Base-by-base conservation (phyloP, 2,113 vertebrate species). In the Tachysurus fulvidraco region DNA sequence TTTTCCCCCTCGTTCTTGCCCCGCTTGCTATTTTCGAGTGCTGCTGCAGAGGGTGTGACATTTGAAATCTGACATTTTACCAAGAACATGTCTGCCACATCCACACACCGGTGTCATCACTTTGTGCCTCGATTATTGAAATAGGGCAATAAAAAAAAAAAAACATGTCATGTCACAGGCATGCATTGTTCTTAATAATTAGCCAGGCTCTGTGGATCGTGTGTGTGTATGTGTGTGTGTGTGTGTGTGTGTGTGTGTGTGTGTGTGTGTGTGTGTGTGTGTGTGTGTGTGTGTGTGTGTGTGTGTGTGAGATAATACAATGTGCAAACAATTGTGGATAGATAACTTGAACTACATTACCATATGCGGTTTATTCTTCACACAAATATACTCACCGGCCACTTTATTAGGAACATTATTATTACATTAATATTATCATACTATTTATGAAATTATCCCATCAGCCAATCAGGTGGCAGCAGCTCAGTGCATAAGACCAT, bases 61-160 rank as follows among this genome's bases (percentile, higher is more conserved):
- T 80, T 59, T 59, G 28, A 80, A 41, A 78, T 54, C n/a, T 78
- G 46, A 54, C 74, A 78, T 78, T 78, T 78, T 55, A 54, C 78
- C 78, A 80, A 41, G 52, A 79, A 80, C 28, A 13, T 59, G 54
- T 80, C 78, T 59, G 55, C 50, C 78, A 80, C 30, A 36, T 80
- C 78, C 30, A 36, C 78, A 21, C 52, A 36, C 78, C 78, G 13
- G 55, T 80, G 28, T 23, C 54, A 59, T 59, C 55, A 80, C 55
- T 21, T 13, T 23, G 1, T 59, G 78, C 19, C 78, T 80, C 28
- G 25, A 54, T 52, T 54, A 54, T 78, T 54, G n/a, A 54, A 78
- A 78, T 30, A 21, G 17, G 52, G 17, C 25, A 8, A 17, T 7
- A 77, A 30, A 30, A 30, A 77, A 30, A 30, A 30, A 79, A 77